Percentiles rank a stretch among this genome's conserved stretches.
phyloP scores from a whole-genome alignment of 2,888 invertebrate species.

The Copidosoma aretas region DNA sequence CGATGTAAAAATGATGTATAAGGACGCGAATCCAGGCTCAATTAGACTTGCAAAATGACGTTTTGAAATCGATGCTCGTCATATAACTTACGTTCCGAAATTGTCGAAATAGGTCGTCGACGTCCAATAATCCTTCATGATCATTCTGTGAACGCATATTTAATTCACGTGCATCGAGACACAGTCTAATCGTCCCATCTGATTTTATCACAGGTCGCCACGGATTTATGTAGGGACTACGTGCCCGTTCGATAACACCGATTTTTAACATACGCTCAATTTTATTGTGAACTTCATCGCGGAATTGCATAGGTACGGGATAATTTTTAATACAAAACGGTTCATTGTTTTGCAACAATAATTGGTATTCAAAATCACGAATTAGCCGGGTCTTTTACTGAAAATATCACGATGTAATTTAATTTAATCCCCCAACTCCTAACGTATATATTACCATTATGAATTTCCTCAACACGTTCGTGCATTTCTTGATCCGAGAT shows the following conservation, averaged over 20 bases:
- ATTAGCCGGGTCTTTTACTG: background rate
- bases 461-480: too few species aligned
- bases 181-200: background rate
- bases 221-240: background rate
- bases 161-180: background rate
- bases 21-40: background rate
- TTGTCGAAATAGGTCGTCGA: background rate
- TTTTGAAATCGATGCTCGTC: background rate
- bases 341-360: background rate
- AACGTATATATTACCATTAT: too few species aligned
- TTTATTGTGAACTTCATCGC: background rate
- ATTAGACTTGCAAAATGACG: conserved; percentile 4
- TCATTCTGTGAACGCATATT: background rate
- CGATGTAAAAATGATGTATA: conserved; percentile 10
- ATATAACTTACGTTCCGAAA: background rate
- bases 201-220: background rate
- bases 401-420: background rate
- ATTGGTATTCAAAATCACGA: background rate
- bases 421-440: too few species aligned
- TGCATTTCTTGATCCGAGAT: too few species aligned
- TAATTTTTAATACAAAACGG: background rate
- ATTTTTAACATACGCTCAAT: background rate
- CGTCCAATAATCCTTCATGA: background rate
- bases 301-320: background rate
- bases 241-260: background rate